These are phyloP conservation scores for Pseudopipra pipra DNA, from an alignment of 2,113 vertebrate genomes.

Conservation along the genomic window DNA sequence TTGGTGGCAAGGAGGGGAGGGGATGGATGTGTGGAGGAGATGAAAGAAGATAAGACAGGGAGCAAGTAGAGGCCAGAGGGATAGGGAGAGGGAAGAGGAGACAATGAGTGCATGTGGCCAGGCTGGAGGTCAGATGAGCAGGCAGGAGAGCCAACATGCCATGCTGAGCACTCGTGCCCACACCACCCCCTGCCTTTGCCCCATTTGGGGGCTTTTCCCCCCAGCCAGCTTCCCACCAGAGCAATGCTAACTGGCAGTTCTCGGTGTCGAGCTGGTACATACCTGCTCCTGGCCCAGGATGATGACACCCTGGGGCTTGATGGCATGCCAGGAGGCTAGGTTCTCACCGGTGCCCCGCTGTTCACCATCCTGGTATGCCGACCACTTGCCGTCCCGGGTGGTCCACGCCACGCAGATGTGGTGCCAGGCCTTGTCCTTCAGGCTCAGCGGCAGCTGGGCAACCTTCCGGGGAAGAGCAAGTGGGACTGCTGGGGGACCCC, in stretches of 20 bases:
- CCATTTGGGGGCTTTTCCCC: neutral
- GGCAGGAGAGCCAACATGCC: neutral
- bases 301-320: constrained; percentile 90
- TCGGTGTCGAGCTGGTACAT: fast-evolving
- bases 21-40: neutral
- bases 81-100: neutral
- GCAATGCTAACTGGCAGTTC: fast-evolving
- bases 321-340: constrained; percentile 93
- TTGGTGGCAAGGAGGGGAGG: neutral
- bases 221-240: fast-evolving
- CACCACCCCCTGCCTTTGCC: fast-evolving
- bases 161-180: neutral
- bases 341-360: constrained; percentile 87
- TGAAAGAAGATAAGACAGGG: neutral
- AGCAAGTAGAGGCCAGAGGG: neutral
- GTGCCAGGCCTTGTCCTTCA: constrained; percentile 89
- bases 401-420: constrained; percentile 95
- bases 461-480: constrained; percentile 70
- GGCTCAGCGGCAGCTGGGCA: constrained; percentile 86
- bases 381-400: constrained; percentile 92
- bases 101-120: fast-evolving
- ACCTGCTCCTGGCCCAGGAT: constrained; percentile 98
- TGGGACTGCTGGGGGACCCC: neutral
- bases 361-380: constrained; percentile 83
- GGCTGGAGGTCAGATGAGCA: neutral